A percentile compares a stretch with the other conserved stretches of the same genome.
Conservation (phyloP, 2,888 invertebrate species). For the Drosophila affinis region DNA sequence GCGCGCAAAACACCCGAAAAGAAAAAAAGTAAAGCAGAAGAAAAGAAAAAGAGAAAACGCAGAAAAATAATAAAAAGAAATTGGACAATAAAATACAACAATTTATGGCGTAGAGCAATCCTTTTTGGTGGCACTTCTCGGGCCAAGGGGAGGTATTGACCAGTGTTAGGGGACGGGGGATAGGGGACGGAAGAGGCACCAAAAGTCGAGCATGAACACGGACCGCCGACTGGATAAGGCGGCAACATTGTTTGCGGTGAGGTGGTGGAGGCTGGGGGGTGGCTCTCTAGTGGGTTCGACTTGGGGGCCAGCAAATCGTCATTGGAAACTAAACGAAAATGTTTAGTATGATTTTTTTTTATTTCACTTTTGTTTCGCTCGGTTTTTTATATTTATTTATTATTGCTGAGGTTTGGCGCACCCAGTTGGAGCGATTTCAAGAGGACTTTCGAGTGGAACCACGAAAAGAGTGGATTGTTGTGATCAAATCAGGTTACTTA, state of each 20-base stretch:
- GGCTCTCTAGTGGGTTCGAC: constrained; percentile 42
- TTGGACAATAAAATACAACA: constrained; percentile 79
- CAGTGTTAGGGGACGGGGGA: not conserved
- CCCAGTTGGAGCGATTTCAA: constrained; percentile 23
- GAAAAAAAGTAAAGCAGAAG: constrained; percentile 6
- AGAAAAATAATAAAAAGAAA: constrained; percentile 78
- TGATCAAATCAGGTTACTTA: not conserved
- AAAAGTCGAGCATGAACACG: constrained; percentile 61
- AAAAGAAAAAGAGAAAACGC: constrained; percentile 20
- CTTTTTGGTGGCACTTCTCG: constrained; percentile 72
- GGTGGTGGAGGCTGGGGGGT: not conserved
- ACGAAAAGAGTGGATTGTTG: not conserved
- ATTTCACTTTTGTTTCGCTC: constrained; percentile 43
- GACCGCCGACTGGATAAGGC: constrained; percentile 48
- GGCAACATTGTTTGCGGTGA: constrained; percentile 61
- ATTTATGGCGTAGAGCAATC: constrained; percentile 77
- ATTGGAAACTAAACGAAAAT: constrained; percentile 77
- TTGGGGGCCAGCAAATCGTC: constrained; percentile 62
- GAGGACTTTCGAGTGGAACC: constrained; percentile 19
- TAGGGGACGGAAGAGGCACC: constrained; percentile 30
- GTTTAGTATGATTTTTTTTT: constrained; percentile 68
- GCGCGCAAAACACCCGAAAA: constrained; percentile 58
- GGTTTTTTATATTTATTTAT: constrained; percentile 62
- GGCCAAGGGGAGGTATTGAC: constrained; percentile 15
- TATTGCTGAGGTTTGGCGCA: constrained; percentile 42